phyloP scores from a whole-genome alignment of 1,140 invertebrate genomes.

The Neodiprion fabricii region DNA sequence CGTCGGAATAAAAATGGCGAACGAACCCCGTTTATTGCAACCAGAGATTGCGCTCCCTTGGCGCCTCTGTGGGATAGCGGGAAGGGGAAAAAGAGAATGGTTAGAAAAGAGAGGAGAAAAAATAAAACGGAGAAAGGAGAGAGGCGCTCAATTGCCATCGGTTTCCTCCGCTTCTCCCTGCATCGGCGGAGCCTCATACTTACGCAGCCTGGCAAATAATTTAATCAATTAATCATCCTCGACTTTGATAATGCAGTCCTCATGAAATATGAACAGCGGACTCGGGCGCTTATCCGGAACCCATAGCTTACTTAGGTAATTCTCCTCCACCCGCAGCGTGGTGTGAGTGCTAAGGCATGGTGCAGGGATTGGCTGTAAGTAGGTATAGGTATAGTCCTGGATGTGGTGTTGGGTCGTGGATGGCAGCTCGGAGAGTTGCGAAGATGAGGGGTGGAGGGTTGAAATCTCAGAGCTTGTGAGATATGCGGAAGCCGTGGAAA shows the following conservation, averaged over 20 bases:
- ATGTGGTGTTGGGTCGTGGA: slow-evolving; percentile 6
- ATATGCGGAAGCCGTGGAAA: background rate
- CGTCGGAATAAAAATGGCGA: slow-evolving; percentile 1
- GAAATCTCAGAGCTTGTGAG: no score
- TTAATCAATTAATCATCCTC: slow-evolving; percentile 6
- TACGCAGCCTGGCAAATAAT: background rate
- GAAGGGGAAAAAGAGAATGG: background rate
- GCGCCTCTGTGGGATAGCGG: background rate
- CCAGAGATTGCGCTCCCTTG: slow-evolving; percentile 6
- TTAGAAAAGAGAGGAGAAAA: background rate
- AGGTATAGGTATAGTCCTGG: background rate
- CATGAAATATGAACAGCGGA: slow-evolving; percentile 2
- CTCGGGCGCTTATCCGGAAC: background rate
- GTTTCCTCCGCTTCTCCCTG: background rate
- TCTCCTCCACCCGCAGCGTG: background rate
- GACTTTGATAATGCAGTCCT: slow-evolving; percentile 5
- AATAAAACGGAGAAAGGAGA: background rate
- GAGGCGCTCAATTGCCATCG: background rate
- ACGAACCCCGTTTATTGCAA: slow-evolving; percentile 7
- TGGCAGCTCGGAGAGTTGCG: background rate
- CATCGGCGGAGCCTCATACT: background rate
- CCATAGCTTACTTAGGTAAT: background rate
- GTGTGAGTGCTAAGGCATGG: background rate
- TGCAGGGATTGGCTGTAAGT: background rate
- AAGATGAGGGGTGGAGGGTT: background rate